These are phyloP conservation scores for Strigops habroptila DNA, from an alignment of 2,113 vertebrate genomes.

Conservation along the genomic window DNA sequence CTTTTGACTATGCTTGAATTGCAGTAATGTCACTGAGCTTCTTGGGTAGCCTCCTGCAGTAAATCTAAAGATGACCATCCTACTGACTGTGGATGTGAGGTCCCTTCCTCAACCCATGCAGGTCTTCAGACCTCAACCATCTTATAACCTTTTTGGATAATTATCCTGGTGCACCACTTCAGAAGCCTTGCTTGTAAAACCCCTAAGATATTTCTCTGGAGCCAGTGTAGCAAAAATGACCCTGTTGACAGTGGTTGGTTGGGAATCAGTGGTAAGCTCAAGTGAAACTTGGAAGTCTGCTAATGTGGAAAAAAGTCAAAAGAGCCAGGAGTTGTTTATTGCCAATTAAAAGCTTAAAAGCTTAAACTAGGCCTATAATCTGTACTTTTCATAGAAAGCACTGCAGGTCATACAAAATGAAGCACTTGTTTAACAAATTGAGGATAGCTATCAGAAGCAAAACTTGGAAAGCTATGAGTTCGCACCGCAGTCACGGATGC, in stretches of 20 bases:
- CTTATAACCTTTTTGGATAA: background rate
- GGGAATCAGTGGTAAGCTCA: background rate
- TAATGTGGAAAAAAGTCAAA: background rate
- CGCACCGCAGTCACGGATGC: background rate
- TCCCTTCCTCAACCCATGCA: background rate
- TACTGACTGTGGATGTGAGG: background rate
- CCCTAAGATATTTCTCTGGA: background rate
- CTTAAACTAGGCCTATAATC: constrained; percentile 30
- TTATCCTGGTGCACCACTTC: background rate
- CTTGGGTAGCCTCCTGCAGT: background rate
- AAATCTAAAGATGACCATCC: background rate
- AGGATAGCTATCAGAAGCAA: background rate
- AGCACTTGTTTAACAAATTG: background rate
- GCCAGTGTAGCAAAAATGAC: background rate
- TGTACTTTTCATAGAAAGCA: background rate
- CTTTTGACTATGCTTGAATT: background rate
- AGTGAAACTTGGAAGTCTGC: background rate
- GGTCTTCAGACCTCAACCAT: background rate
- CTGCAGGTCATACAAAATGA: background rate
- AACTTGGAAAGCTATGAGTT: background rate
- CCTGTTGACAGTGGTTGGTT: background rate
- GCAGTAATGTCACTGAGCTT: background rate
- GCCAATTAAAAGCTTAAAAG: constrained; percentile 47
- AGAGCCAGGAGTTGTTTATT: background rate
- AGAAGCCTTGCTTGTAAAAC: background rate